Evolutionary conservation across 2,113 vertebrate species (phyloP).

Genomic region (Cottus gobio): DNA sequence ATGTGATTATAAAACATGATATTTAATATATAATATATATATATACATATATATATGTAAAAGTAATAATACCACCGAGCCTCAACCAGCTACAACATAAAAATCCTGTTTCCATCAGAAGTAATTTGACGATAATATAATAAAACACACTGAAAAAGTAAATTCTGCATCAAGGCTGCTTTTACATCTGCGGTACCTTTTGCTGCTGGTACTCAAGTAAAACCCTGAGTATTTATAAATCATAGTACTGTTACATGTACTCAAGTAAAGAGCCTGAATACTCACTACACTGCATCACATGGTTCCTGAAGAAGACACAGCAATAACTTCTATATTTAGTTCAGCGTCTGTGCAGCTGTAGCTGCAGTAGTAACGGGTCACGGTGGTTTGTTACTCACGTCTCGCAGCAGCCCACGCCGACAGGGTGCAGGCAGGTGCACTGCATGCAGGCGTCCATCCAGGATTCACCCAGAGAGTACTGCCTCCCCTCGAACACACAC

Average conservation of each 20-base stretch:
- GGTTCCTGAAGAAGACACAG: background rate
- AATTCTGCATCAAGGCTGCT: background rate
- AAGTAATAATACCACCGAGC: background rate
- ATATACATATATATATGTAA: too few relatives aligned
- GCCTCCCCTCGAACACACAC: conserved; percentile 86
- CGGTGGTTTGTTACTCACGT: too few relatives aligned
- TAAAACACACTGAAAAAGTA: background rate
- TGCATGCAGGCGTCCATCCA: conserved; percentile 94
- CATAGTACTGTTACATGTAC: background rate
- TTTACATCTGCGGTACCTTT: background rate
- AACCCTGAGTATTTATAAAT: background rate
- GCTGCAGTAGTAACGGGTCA: background rate
- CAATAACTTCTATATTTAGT: background rate
- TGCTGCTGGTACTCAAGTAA: background rate
- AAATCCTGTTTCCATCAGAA: background rate
- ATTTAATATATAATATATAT: too few relatives aligned
- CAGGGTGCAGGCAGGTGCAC: conserved; percentile 93
- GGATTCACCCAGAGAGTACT: conserved; percentile 89
- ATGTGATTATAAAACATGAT: background rate
- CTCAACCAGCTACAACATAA: background rate
- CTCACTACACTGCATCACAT: background rate
- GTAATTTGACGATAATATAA: background rate
- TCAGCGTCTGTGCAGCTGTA: background rate
- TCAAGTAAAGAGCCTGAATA: background rate
- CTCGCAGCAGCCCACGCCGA: conserved; percentile 95